phyloP scores from a whole-genome alignment of 2,797 vertebrate genomes.

The Takifugu ocellatus region DNA sequence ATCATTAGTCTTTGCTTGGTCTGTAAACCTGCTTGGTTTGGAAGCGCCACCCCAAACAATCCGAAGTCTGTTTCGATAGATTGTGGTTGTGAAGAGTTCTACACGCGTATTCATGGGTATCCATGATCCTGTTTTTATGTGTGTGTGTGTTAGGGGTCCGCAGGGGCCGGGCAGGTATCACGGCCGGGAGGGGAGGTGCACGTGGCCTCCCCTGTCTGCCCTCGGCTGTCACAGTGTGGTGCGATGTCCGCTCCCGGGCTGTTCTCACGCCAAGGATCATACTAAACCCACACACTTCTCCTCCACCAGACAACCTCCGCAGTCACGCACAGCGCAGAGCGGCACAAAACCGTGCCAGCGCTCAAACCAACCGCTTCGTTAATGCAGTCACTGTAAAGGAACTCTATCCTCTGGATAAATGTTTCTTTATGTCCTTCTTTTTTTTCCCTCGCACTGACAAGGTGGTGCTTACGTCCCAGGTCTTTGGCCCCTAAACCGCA shows the following conservation, averaged over 20 bases:
- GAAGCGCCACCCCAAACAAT: too few relatives aligned
- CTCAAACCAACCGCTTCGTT: neutral
- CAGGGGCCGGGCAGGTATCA: slow-evolving; percentile 38
- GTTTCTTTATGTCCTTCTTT: neutral
- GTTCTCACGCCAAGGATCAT: slow-evolving; percentile 73
- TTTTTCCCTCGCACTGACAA: neutral
- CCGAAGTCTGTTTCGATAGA: slow-evolving; percentile 1
- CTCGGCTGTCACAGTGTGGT: slow-evolving; percentile 67
- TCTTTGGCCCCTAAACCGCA: neutral
- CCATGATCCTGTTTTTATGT: slow-evolving; percentile 13
- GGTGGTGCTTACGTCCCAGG: neutral
- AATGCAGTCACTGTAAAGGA: neutral
- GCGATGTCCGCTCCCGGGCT: slow-evolving; percentile 68
- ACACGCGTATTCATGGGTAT: slow-evolving; percentile 1
- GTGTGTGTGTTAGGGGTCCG: slow-evolving; percentile 16
- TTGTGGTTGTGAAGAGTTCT: neutral
- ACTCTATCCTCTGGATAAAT: neutral
- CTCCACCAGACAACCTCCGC: slow-evolving; percentile 22
- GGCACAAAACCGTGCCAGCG: slow-evolving; percentile 10
- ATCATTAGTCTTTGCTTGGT: too few relatives aligned
- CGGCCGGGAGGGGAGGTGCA: slow-evolving; percentile 35
- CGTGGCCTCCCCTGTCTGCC: slow-evolving; percentile 62
- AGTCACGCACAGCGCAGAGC: slow-evolving; percentile 42
- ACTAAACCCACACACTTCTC: slow-evolving; percentile 51
- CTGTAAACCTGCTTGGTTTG: too few relatives aligned